Conservation (phyloP, 2,888 invertebrate genomes). For the Horisme vitalbata region DNA sequence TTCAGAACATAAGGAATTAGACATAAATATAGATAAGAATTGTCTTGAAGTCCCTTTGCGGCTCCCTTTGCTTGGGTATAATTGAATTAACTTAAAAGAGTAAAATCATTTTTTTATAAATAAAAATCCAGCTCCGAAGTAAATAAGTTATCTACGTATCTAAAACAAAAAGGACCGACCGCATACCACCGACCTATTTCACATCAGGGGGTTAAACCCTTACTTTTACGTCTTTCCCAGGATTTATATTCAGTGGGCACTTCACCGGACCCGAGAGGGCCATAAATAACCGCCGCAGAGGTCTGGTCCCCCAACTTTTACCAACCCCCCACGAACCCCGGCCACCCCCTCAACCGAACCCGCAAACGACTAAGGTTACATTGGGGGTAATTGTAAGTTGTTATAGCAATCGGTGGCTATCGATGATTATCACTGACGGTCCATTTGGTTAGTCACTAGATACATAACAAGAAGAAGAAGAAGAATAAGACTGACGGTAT, state of each 20-base stretch:
- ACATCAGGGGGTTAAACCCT: conserved; percentile 45
- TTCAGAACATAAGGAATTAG: too few species aligned
- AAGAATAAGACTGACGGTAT: too few species aligned
- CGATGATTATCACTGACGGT: too few species aligned
- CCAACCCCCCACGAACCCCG: conserved; percentile 38
- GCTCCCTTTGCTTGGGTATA: too few species aligned
- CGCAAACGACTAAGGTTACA: conserved; percentile 78
- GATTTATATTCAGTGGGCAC: conserved; percentile 80
- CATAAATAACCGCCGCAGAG: conserved; percentile 76
- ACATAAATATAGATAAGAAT: too few species aligned
- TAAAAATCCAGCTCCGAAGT: conserved; percentile 13
- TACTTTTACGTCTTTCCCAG: conserved; percentile 74
- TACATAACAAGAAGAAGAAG: too few species aligned
- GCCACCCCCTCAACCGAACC: conserved; percentile 42
- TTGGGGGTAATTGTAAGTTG: conserved; percentile 35
- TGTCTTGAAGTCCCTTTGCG: too few species aligned
- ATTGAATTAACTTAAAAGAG: too few species aligned
- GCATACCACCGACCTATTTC: conserved; percentile 40
- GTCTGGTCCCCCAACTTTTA: conserved; percentile 59
- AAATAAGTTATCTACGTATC: conserved; percentile 19
- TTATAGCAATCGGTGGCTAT: conserved; percentile 6
- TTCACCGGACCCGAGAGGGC: conserved; percentile 77
- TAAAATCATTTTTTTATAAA: too few species aligned
- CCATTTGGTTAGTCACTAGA: too few species aligned
- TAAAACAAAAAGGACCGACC: conserved; percentile 28